Conservation (phyloP, 1,140 invertebrate genomes). For the Sycobia sp. region DNA sequence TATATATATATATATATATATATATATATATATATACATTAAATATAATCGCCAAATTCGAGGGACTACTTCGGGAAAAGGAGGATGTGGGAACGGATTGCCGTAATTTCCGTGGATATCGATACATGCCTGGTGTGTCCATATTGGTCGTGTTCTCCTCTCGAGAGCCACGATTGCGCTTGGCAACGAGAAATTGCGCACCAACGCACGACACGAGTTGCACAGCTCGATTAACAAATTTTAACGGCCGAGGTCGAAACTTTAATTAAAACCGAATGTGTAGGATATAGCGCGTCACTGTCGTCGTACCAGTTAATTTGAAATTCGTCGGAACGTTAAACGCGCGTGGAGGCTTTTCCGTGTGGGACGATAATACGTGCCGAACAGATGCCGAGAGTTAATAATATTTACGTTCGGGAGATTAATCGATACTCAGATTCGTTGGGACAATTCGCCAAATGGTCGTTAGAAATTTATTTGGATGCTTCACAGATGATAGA, state of each 20-base stretch:
- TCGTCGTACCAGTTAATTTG: constrained; percentile 29
- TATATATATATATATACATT: too few species aligned
- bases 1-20: too few species aligned
- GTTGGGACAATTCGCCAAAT: too few species aligned
- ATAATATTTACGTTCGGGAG: too few species aligned
- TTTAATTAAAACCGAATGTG: constrained; percentile 33
- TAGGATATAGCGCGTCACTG: not conserved
- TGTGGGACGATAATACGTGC: too few species aligned
- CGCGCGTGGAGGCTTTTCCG: too few species aligned
- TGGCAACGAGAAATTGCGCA: constrained; percentile 15
- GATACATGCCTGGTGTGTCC: not conserved
- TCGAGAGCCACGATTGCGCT: constrained; percentile 30
- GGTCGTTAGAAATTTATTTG: too few species aligned
- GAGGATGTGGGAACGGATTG: not conserved
- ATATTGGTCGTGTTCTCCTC: constrained; percentile 1
- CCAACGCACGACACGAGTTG: too few species aligned
- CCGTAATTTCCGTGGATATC: constrained; percentile 23
- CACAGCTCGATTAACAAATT: constrained; percentile 33
- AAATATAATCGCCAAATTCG: constrained; percentile 14
- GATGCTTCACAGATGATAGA: too few species aligned
- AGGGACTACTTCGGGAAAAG: not conserved
- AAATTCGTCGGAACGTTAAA: constrained; percentile 28
- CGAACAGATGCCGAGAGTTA: too few species aligned
- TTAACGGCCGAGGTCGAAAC: constrained; percentile 9
- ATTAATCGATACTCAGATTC: too few species aligned